Conservation (phyloP, 2,797 vertebrate genomes). For the Hippoglossus hippoglossus region DNA sequence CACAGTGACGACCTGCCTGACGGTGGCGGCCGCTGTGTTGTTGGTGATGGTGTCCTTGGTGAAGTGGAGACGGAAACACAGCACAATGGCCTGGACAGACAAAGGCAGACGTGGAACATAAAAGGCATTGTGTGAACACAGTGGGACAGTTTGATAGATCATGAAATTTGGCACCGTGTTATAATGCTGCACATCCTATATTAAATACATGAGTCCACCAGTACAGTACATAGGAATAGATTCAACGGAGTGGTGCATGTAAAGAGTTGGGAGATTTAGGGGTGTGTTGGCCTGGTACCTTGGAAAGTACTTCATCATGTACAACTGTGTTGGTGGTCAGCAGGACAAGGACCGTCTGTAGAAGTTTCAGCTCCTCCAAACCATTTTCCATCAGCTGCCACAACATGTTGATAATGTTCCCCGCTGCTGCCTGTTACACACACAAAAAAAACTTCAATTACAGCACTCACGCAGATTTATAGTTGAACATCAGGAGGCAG, state of each 20-base stretch:
- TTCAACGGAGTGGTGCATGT: slow-evolving; percentile 36
- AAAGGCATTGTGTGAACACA: background rate
- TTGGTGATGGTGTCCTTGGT: slow-evolving; percentile 99
- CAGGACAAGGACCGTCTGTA: slow-evolving; percentile 98
- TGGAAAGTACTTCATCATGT: slow-evolving; percentile 88
- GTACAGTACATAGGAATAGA: background rate
- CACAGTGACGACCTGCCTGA: slow-evolving; percentile 97
- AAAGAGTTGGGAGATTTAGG: background rate
- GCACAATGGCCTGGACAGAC: slow-evolving; percentile 91
- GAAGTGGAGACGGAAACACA: slow-evolving; percentile 99
- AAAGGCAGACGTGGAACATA: background rate
- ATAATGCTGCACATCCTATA: background rate
- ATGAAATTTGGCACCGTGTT: background rate
- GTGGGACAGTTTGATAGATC: background rate
- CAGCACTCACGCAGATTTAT: background rate
- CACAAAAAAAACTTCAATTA: background rate
- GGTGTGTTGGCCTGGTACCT: slow-evolving; percentile 55
- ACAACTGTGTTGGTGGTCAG: slow-evolving; percentile 98
- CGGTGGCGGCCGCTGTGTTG: slow-evolving; percentile 97
- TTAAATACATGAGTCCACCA: background rate
- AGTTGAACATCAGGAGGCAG: background rate
- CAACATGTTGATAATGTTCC: slow-evolving; percentile 99
- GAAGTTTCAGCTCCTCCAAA: slow-evolving; percentile 96
- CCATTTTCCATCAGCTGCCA: slow-evolving; percentile 99
- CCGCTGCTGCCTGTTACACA: slow-evolving; percentile 90